Conservation (phyloP, 1,140 invertebrate species). For the Drosophila arizonae region DNA sequence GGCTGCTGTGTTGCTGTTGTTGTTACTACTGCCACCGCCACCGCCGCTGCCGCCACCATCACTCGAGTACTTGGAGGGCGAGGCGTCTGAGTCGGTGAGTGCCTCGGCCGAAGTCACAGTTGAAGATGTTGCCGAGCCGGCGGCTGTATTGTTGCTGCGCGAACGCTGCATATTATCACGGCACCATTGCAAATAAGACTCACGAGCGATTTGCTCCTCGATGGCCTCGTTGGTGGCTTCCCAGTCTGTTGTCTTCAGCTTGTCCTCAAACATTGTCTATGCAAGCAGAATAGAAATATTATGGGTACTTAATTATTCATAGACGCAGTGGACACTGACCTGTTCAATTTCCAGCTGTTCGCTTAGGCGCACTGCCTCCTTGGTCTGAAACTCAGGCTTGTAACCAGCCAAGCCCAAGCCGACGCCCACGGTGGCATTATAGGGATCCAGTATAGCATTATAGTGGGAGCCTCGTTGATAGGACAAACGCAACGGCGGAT, state of each 20-base stretch:
- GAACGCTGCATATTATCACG: slow-evolving; percentile 88
- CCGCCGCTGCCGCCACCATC: slow-evolving; percentile 32
- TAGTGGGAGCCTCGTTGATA: slow-evolving; percentile 96
- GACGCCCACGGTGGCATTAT: slow-evolving; percentile 92
- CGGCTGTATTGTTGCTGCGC: slow-evolving; percentile 64
- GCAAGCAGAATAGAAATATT: no score
- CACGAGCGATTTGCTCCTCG: slow-evolving; percentile 94
- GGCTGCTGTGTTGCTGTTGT: slow-evolving; percentile 22
- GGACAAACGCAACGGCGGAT: slow-evolving; percentile 93
- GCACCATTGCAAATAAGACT: slow-evolving; percentile 95
- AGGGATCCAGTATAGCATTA: slow-evolving; percentile 95
- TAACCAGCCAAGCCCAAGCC: slow-evolving; percentile 93
- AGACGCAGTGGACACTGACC: slow-evolving; percentile 40
- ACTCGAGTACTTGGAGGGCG: slow-evolving; percentile 75
- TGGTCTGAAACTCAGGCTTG: slow-evolving; percentile 90
- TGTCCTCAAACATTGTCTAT: slow-evolving; percentile 95
- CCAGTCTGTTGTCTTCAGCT: slow-evolving; percentile 95
- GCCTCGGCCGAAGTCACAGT: slow-evolving; percentile 79
- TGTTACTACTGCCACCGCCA: slow-evolving; percentile 17
- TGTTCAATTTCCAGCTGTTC: slow-evolving; percentile 94
- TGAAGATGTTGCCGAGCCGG: slow-evolving; percentile 74
- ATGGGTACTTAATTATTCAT: not conserved
- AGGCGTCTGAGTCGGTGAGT: slow-evolving; percentile 68
- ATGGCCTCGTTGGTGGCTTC: slow-evolving; percentile 96
- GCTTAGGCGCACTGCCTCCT: slow-evolving; percentile 91